Evolutionary conservation across 2,113 vertebrate species (phyloP), one percentile per base, ranked within the genome.

Genomic region (Shinisaurus crocodilurus): DNA sequence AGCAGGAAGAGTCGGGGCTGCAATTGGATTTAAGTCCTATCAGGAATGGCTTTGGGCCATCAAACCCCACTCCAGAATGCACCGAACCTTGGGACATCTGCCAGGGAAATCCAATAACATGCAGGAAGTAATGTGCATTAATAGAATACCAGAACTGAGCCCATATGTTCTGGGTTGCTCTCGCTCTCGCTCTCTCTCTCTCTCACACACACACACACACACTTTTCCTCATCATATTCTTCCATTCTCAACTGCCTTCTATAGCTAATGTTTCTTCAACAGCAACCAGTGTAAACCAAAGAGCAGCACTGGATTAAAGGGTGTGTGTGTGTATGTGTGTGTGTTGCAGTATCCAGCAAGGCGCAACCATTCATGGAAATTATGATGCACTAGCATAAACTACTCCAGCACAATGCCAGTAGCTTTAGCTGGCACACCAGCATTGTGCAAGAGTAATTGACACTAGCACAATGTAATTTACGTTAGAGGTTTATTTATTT

Each of bases 1-100:
- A 92, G 13, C 40, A 2, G 8, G 32, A 69, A 88, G 50, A 89
- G n/a, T 72, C 32, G 57, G n/a, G 90, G 82, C 37, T 40, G 1
- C 18, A 90, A 72, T 29, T 87, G 90, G 76, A 90, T 48, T 86
- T 63, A 67, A 67, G 70, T 45, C 63, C 90, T 20, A 79, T 72
- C n/a, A 79, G 74, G 15, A 48, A 25, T 67, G 40, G 1, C 15
- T 88, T 87, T 88, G 37, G 87, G 60, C 76, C 50, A 80, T 86
- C 90, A 25, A 80, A 57, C 86, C 37, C 87, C 80, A 43, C 40
- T 91, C 48, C 88, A 85, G 92, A 94, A 95, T 88, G 81, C 34
- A 65, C 60, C 82, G 43, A 87, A 50, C 40, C 79, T 40, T 37
- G 37, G 65, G 87, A 82, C 32, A 89, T 67, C 70, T 94, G 88